These are phyloP conservation scores for Ciconia stormi DNA, from an alignment of 2,113 vertebrate genomes.

Conservation along the genomic window DNA sequence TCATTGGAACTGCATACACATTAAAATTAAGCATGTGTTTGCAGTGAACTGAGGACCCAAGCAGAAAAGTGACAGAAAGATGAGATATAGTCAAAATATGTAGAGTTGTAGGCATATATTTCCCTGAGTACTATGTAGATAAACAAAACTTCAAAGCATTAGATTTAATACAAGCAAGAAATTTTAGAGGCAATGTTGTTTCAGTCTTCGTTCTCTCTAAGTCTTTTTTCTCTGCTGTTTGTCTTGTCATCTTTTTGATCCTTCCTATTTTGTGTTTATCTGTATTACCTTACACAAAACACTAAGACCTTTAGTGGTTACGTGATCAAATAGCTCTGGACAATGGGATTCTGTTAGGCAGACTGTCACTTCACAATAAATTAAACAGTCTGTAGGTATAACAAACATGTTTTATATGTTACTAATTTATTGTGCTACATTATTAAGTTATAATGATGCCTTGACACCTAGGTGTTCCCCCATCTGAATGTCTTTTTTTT, in stretches of 20 bases:
- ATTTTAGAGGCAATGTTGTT: neutral
- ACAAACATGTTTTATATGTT: neutral
- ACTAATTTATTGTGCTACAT: neutral
- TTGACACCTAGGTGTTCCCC: neutral
- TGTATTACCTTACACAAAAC: neutral
- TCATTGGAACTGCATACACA: neutral
- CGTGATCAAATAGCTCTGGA: neutral
- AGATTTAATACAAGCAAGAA: neutral
- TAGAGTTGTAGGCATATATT: neutral
- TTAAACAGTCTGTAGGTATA: neutral
- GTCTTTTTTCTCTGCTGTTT: neutral
- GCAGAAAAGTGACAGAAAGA: neutral
- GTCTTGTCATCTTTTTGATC: neutral
- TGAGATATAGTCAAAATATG: neutral
- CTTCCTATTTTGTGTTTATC: neutral
- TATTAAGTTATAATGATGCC: neutral
- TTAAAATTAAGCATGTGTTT: neutral
- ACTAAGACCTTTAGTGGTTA: neutral
- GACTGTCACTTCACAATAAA: neutral
- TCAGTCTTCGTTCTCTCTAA: neutral
- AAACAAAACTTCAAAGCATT: neutral
- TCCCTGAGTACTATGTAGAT: neutral
- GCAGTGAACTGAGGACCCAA: neutral
- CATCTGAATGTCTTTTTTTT: neutral
- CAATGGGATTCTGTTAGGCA: neutral